Conservation (phyloP, 1,140 invertebrate species). For the Periplaneta americana region DNA sequence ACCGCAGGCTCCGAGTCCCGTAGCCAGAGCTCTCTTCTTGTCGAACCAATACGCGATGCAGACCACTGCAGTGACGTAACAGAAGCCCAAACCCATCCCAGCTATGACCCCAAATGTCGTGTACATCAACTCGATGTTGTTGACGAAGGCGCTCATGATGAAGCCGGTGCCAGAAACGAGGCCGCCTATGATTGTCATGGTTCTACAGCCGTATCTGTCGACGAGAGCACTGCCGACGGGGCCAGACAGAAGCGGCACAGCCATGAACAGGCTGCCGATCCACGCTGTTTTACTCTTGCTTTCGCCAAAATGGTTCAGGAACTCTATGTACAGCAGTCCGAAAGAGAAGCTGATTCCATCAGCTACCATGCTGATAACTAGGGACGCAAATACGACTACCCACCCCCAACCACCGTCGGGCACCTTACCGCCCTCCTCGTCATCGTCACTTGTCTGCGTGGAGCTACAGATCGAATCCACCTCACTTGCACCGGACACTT, state of each 20-base stretch:
- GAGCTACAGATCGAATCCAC: background rate
- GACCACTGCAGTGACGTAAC: conserved; percentile 87
- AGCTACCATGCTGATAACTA: conserved; percentile 87
- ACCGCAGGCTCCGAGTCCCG: conserved; percentile 86
- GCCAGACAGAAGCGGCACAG: conserved; percentile 80
- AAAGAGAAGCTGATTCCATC: conserved; percentile 93
- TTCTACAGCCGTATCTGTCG: conserved; percentile 48
- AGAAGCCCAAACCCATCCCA: conserved; percentile 77
- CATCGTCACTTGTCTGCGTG: background rate
- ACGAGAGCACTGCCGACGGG: conserved; percentile 82
- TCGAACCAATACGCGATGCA: conserved; percentile 96
- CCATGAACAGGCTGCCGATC: conserved; percentile 84
- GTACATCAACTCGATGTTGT: conserved; percentile 70
- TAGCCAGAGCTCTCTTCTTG: conserved; percentile 83
- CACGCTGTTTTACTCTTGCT: conserved; percentile 79
- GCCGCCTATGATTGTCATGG: conserved; percentile 16
- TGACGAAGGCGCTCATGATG: conserved; percentile 66
- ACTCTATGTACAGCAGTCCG: conserved; percentile 81
- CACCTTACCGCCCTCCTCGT: background rate
- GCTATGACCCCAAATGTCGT: conserved; percentile 82
- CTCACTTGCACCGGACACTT: background rate
- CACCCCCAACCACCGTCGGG: conserved; percentile 46
- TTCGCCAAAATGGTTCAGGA: conserved; percentile 77
- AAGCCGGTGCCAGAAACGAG: conserved; percentile 66
- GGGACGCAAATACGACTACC: conserved; percentile 79